Base-by-base conservation (phyloP, 30 jellyfish, hydroid and myxozoan genomes). In the Aurelia coerulea region DNA sequence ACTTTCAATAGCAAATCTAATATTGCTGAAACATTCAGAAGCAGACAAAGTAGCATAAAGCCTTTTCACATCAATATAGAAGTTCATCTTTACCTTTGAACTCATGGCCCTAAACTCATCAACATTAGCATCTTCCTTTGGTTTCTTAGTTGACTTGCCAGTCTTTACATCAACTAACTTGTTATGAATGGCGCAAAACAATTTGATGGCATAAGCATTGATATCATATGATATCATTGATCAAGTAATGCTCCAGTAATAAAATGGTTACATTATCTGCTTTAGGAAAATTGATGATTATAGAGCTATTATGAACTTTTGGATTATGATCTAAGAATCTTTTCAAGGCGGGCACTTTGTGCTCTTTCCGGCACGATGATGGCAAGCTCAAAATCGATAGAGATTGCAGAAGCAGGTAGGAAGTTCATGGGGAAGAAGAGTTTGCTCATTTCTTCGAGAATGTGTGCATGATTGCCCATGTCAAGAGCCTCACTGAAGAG, bases 381-480 rank as follows among this genome's bases (percentile, higher is more conserved):
- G 86, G 88, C 49, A 54, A 54, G 54, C 13, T 78, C 1, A 32
- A 13, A 60, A 78, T 78, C 3, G 2, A 9, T 4, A 13, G 10
- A 39, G 63, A 78, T 2, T 37, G 56, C 3, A 19, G 80, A 31
- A 58, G 10, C 8, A 49, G 31, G 2, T 78, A 81, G 88, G 88
- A 78, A 39, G 31, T 15, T 58, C 17, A 16, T 15, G 88, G 88
- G n/a, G 31, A 10, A 54, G 64, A 78, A 2, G 88, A 78, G 64
- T 78, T 78, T 78, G 62, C 23, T 2, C 64, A 78, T 1, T 62
- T 78, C 72, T 60, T 1, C 35, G 33, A 19, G 11, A 53, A 19
- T 32, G 81, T 78, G 16, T 78, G 88, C 34, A 46, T 10, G 39
- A 23, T 78, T 54, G 65, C 88, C 17, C 79, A 78, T 60, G 88